Conservation (phyloP, 1,140 invertebrate species). For the Brachionus asplanchnoidis region DNA sequence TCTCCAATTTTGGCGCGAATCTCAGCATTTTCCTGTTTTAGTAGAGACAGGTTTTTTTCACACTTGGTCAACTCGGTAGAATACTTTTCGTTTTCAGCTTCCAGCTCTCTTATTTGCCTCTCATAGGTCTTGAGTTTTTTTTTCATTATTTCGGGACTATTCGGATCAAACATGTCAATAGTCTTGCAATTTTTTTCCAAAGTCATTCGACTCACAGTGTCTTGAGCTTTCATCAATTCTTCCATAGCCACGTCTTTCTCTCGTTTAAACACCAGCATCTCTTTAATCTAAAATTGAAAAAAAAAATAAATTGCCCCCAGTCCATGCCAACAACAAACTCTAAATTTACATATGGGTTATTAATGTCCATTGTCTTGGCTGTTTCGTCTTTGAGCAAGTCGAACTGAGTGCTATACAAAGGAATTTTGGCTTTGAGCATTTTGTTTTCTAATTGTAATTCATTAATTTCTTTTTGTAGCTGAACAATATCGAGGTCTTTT, state of each 20-base stretch:
- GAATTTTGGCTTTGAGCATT: constrained; percentile 37
- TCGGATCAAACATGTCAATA: not conserved
- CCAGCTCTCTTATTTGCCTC: not conserved
- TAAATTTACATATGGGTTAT: constrained; percentile 30
- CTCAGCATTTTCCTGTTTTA: constrained; percentile 8
- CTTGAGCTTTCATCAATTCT: constrained; percentile 34
- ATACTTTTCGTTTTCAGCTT: constrained; percentile 19
- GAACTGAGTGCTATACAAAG: not conserved
- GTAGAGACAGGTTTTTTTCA: not conserved
- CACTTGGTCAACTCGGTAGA: not conserved
- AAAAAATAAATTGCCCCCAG: not conserved
- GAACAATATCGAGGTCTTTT: constrained; percentile 40
- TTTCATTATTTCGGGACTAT: constrained; percentile 1
- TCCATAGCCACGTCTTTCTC: constrained; percentile 26
- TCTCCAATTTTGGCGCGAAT: not conserved
- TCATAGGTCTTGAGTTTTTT: constrained; percentile 29
- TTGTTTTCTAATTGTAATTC: constrained; percentile 42
- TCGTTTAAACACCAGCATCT: constrained; percentile 24
- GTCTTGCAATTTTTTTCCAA: constrained; percentile 4
- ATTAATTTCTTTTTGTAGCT: constrained; percentile 42
- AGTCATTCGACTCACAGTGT: not conserved
- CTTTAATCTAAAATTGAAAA: constrained; percentile 16
- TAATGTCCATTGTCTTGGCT: constrained; percentile 12
- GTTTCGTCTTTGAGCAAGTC: constrained; percentile 9
- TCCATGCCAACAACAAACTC: not conserved